phyloP scores from a whole-genome alignment of 2,113 vertebrate genomes.

The Clarias batrachus region DNA sequence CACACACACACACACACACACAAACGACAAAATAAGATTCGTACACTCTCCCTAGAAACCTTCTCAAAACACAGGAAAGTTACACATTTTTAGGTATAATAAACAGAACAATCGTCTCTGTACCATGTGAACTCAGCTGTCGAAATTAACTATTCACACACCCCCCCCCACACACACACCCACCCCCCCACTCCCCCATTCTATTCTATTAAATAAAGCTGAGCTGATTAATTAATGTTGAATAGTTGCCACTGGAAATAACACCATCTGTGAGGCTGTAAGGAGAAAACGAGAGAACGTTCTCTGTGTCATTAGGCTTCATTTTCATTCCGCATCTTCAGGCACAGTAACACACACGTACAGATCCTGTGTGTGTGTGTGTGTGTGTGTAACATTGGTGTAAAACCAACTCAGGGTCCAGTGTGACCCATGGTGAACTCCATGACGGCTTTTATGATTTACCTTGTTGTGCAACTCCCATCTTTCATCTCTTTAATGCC shows the following conservation, averaged over 20 bases:
- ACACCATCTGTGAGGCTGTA: not conserved
- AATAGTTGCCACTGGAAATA: not conserved
- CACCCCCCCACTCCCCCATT: no score
- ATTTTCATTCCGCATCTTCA: not conserved
- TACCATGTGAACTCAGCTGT: not conserved
- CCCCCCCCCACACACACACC: no score
- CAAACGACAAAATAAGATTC: not conserved
- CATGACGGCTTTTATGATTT: conserved; percentile 28
- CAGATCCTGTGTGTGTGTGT: conserved; percentile 11
- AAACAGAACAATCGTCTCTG: not conserved
- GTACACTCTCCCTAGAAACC: conserved; percentile 3
- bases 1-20: conserved; percentile 1
- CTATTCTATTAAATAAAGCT: not conserved
- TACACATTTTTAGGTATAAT: not conserved
- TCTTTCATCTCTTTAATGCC: conserved; percentile 21
- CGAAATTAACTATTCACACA: not conserved
- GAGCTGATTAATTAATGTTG: not conserved
- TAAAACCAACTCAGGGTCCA: conserved; percentile 2
- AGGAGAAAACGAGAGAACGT: not conserved
- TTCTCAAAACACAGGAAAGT: conserved; percentile 3
- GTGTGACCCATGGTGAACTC: conserved; percentile 3
- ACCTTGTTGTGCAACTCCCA: conserved; percentile 14
- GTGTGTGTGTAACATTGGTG: not conserved
- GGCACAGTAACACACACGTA: not conserved
- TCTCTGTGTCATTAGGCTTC: not conserved